These are phyloP conservation scores for Drosophila kambysellisi DNA, from an alignment of 2,888 invertebrate genomes.

Conservation along the genomic window DNA sequence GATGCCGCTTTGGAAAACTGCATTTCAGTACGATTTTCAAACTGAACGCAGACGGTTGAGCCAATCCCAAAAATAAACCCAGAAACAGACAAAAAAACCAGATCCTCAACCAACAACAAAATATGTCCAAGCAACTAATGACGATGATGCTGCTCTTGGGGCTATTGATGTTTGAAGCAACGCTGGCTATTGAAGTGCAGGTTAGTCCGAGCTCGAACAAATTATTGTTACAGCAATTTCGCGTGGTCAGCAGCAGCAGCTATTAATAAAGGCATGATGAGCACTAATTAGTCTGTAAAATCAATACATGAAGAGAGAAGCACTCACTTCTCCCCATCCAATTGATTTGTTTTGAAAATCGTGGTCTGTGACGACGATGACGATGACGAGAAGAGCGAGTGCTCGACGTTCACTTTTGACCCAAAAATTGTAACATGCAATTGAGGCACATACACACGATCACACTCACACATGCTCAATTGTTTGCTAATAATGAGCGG, in stretches of 20 bases:
- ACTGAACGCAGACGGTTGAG: conserved; percentile 65
- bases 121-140: conserved; percentile 28
- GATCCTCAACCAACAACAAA: conserved; percentile 10
- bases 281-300: conserved; percentile 37
- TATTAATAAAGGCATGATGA: conserved; percentile 18
- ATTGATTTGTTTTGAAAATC: conserved; percentile 26
- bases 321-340: conserved; percentile 38
- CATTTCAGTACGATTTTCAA: conserved; percentile 74
- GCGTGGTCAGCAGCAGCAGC: conserved; percentile 9
- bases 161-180: conserved; percentile 46
- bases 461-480: conserved; percentile 46
- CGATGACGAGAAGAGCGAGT: conserved; percentile 23
- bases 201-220: conserved; percentile 60
- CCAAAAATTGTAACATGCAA: conserved; percentile 82
- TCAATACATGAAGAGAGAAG: conserved; percentile 24
- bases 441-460: conserved; percentile 40
- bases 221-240: conserved; percentile 22
- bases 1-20: conserved; percentile 59
- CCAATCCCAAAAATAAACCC: conserved; percentile 22
- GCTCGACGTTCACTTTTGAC: conserved; percentile 84
- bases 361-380: conserved; percentile 16
- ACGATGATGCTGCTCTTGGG: conserved; percentile 22
- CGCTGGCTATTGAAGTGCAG: conserved; percentile 73
- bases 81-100: conserved; percentile 2
- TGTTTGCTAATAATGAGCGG: conserved; percentile 63